A percentile compares a stretch with the other conserved stretches of the same genome.
These are phyloP conservation scores for Arothron firmamentum DNA, from an alignment of 2,113 vertebrate genomes.

Conservation along the genomic window DNA sequence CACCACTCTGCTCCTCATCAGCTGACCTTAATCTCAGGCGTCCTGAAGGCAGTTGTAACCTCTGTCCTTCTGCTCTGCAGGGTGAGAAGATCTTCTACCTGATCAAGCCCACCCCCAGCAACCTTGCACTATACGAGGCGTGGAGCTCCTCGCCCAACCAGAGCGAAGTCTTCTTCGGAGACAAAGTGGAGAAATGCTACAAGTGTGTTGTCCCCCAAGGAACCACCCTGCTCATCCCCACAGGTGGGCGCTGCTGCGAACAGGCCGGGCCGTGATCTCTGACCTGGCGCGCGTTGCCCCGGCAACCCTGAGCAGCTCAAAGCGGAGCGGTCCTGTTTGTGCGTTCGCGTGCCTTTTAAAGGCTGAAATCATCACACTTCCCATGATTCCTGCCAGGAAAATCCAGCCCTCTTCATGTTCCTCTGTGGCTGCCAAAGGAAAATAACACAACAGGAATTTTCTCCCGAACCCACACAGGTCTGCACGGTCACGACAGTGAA, in stretches of 20 bases:
- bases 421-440: slow-evolving; percentile 42
- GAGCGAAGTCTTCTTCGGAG: slow-evolving; percentile 97
- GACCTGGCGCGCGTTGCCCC: not conserved
- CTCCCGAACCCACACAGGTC: slow-evolving; percentile 41
- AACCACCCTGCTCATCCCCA: slow-evolving; percentile 96
- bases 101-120: slow-evolving; percentile 92
- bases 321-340: not conserved
- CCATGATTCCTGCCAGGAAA: slow-evolving; percentile 56
- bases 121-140: slow-evolving; percentile 94
- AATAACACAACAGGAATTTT: slow-evolving; percentile 40
- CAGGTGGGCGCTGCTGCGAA: slow-evolving; percentile 34
- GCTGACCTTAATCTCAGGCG: not conserved
- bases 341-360: slow-evolving; percentile 11
- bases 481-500: slow-evolving; percentile 24
- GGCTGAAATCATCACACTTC: slow-evolving; percentile 32
- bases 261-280: slow-evolving; percentile 1
- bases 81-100: slow-evolving; percentile 98
- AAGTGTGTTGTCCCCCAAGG: slow-evolving; percentile 84
- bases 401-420: slow-evolving; percentile 34
- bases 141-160: slow-evolving; percentile 98
- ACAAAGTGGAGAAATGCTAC: slow-evolving; percentile 78
- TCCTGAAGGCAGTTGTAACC: not conserved
- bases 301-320: not conserved
- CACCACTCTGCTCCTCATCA: slow-evolving; percentile 13
- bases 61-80: slow-evolving; percentile 60